A percentile compares a stretch with the other conserved stretches of the same genome.
phyloP scores from a whole-genome alignment of 2,113 vertebrate species.

The Actenoides hombroni region DNA sequence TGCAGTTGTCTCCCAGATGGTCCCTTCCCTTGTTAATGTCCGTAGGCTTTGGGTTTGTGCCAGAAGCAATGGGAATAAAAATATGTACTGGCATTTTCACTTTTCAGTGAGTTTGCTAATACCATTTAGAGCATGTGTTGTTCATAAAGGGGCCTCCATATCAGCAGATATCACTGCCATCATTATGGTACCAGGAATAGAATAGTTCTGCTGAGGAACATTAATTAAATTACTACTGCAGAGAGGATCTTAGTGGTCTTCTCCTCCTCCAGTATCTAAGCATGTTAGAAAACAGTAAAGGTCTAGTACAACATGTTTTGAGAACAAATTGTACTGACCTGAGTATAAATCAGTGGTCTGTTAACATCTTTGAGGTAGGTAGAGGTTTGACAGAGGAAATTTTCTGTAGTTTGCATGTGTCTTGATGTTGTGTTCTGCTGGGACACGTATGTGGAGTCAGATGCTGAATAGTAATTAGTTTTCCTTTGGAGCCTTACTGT shows the following conservation, averaged over 20 bases:
- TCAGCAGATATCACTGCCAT: background rate
- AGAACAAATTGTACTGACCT: background rate
- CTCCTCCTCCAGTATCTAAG: background rate
- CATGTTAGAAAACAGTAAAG: background rate
- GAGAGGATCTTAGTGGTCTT: background rate
- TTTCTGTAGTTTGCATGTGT: background rate
- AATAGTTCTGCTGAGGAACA: background rate
- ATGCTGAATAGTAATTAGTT: conserved; percentile 5
- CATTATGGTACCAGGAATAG: background rate
- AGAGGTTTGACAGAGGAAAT: background rate
- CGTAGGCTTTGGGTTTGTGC: background rate
- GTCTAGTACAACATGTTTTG: background rate
- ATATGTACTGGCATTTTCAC: conserved; percentile 5
- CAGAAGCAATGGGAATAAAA: conserved; percentile 1
- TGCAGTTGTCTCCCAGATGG: conserved; percentile 20
- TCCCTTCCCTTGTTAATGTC: conserved; percentile 5
- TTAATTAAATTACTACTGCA: background rate
- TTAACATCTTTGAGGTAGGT: background rate
- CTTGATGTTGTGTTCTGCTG: background rate
- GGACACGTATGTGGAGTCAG: background rate
- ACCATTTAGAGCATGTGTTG: background rate
- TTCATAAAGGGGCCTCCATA: background rate
- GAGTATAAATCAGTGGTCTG: background rate
- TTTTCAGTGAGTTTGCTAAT: conserved; percentile 14
- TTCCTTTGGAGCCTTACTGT: background rate